Base-by-base conservation (phyloP, 2,797 vertebrate species). In the Sebastes aleutianus region DNA sequence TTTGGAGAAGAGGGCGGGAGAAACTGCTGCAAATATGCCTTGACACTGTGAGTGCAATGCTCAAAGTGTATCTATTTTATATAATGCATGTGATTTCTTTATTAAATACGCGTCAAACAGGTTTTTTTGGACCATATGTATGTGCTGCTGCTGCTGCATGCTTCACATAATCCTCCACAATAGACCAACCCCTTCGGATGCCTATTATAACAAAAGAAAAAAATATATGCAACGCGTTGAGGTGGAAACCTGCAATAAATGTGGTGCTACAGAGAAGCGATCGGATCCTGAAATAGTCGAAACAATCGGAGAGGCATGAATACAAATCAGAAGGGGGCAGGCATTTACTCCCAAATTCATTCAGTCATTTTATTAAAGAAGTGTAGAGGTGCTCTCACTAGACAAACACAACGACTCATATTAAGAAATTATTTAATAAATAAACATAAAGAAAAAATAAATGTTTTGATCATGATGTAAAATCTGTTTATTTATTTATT, bases 21-120 rank as follows among this genome's bases (percentile, higher is more conserved):
- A 92, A 92, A 93, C 89, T 90, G 90, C 89, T 90, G 84, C 75
- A 92, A 91, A 92, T 89, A 61, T 83, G 74, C 61, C 29, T 36
- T 72, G 74, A 67, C 79, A 78, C 43, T 70, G 69, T 65, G 76
- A 82, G 72, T 82, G 73, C 32, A 59, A 71, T 47, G 70, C 78
- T 75, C 79, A 83, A 89, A 92, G 91, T 91, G 53, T 69, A 53
- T 47, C 43, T 43, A 29, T 75, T 65, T 31, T 43, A 9, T 47
- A 20, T 69, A 24, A 27, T 3, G 75, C 68, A 80, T 61, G 26
- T 20, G 61, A 53, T 82, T 83, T 74, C 24, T 82, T 72, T 29
- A 27, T 56, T 7, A 47, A 70, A 70, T 39, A 39, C 68, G 77
- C 83, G n/a, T 70, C 59, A 84, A 87, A 89, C 68, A 85, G 62